Conservation (phyloP, 2,113 vertebrate genomes). For the Xyrauchen texanus region DNA sequence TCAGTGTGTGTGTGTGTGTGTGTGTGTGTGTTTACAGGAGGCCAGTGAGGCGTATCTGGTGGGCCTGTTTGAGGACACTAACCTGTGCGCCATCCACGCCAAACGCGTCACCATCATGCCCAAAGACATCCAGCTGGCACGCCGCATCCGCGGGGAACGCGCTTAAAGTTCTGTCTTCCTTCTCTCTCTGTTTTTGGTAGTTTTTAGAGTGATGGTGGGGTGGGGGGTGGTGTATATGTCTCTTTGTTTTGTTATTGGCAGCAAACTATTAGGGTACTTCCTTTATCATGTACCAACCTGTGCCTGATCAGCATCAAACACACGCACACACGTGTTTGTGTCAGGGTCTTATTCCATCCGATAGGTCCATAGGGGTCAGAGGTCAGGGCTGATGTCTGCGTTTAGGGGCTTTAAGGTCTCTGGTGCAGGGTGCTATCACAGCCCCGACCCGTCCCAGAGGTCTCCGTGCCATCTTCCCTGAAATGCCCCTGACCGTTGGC, state of each 20-base stretch:
- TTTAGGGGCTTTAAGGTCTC: not conserved
- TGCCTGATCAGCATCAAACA: not conserved
- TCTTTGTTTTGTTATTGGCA: conserved; percentile 4
- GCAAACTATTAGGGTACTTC: conserved; percentile 32
- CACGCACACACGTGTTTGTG: not conserved
- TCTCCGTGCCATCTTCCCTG: too few relatives aligned
- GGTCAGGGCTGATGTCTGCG: conserved; percentile 29
- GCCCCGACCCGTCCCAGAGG: conserved; percentile 17
- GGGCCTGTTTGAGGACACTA: conserved; percentile 79
- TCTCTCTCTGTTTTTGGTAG: not conserved
- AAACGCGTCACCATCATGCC: conserved; percentile 80
- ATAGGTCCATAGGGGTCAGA: not conserved
- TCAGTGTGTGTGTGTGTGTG: not conserved
- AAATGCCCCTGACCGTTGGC: not conserved
- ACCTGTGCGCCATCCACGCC: conserved; percentile 79
- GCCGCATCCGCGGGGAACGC: conserved; percentile 78
- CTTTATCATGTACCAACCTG: conserved; percentile 25
- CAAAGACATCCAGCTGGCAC: conserved; percentile 83
- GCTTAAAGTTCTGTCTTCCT: conserved; percentile 61
- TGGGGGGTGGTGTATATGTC: not conserved
- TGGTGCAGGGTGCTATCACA: conserved; percentile 34
- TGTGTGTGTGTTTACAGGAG: conserved; percentile 65
- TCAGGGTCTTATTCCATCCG: too few relatives aligned
- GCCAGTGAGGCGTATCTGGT: conserved; percentile 83
- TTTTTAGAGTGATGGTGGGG: conserved; percentile 7